Base-by-base conservation (phyloP, 2,113 vertebrate species). In the Hymenochirus boettgeri region DNA sequence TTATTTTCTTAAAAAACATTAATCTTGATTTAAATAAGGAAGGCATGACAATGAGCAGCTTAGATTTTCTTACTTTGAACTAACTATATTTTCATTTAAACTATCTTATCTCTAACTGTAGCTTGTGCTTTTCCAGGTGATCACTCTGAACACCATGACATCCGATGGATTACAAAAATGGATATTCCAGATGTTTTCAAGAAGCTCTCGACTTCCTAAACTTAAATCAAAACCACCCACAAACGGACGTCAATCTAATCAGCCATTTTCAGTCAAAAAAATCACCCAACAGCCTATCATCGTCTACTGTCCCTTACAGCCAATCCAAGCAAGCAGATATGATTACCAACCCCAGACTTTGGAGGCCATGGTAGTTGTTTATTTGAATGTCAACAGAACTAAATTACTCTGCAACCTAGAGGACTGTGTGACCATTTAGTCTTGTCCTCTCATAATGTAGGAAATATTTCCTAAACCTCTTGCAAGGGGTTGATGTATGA, bases 121-220 rank as follows among this genome's bases (percentile, higher is more conserved):
- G n/a, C n/a, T n/a, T n/a, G n/a, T n/a, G n/a, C n/a, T 72, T 27
- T n/a, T n/a, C n/a, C 19, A 76, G 78, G 77, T 27, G 54, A 60
- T 50, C 73, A 63, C 7, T 60, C 65, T 26, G 71, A 54, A 66
- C 78, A 61, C 3, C 73, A 63, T 57, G 74, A 61, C 27, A 61
- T 69, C 0, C 57, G 24, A 77, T 76, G 21, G 77, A 80, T 47
- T 82, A 79, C 75, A 80, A 79, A 18, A 79, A 83, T 48, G 81
- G 86, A 3, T 83, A 85, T 18, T 80, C 79, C 1, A 78, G 79
- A 37, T 82, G 82, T 52, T 69, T 86, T 33, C 76, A 79, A 22
- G 83, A 87, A 65, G 85, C 81, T 55, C 82, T 84, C 45, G 73
- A 73, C 19, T 79, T 89, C 61, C 74, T 84, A 57, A 78, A 81